Percentiles rank a stretch among this genome's conserved stretches.
phyloP scores from a whole-genome alignment of 2,888 invertebrate species.

The Siphlonurus alternatus region DNA sequence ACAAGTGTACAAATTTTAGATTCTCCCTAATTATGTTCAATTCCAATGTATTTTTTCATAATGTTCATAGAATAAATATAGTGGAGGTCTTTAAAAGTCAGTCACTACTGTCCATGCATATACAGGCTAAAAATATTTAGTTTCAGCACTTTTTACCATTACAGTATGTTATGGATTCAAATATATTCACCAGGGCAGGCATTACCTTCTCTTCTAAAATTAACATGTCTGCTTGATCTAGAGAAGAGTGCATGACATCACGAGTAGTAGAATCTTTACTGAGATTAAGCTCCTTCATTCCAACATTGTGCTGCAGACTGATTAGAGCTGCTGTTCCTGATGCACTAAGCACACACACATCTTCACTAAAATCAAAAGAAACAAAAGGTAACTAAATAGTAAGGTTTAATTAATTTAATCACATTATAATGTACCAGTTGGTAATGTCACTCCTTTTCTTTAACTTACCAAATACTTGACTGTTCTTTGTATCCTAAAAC shows the following conservation, averaged over 20 bases:
- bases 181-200: too few species aligned
- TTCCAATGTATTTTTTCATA: too few species aligned
- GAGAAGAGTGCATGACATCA: conserved; percentile 31
- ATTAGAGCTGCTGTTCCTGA: conserved; percentile 86
- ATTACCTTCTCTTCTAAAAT: not conserved
- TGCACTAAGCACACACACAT: conserved; percentile 85
- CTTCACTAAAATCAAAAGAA: conserved; percentile 48
- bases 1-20: too few species aligned
- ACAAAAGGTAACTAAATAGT: conserved; percentile 5
- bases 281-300: not conserved
- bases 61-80: too few species aligned
- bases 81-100: too few species aligned
- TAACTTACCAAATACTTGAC: conserved; percentile 70
- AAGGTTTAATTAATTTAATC: not conserved
- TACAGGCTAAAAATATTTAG: too few species aligned
- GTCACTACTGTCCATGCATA: too few species aligned
- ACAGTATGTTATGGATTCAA: too few species aligned
- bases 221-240: conserved; percentile 30
- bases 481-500: conserved; percentile 88
- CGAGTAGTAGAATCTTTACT: conserved; percentile 14
- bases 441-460: not conserved
- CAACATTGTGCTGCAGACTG: conserved; percentile 28
- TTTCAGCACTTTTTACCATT: too few species aligned
- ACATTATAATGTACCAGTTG: too few species aligned
- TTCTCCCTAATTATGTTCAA: too few species aligned